These are phyloP conservation scores for Dichetophora obliterata DNA, from an alignment of 2,888 invertebrate genomes.

Conservation along the genomic window DNA sequence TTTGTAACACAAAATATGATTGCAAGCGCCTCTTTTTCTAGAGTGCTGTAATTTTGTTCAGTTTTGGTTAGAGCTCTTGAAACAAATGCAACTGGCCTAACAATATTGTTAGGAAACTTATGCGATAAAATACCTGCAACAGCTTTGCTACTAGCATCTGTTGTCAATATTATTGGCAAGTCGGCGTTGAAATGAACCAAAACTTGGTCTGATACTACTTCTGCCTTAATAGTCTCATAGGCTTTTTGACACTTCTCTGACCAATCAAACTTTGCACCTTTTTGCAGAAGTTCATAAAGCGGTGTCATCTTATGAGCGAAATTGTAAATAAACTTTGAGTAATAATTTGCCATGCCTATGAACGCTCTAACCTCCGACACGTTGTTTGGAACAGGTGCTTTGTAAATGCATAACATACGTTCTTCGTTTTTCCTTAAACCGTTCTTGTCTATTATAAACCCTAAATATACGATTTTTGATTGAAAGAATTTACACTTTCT, in stretches of 20 bases:
- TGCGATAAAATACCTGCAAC: constrained; percentile 47
- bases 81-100: constrained; percentile 46
- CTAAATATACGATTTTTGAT: constrained; percentile 40
- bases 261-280: constrained; percentile 53
- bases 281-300: constrained; percentile 44
- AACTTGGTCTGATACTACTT: constrained; percentile 34
- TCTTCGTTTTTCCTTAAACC: constrained; percentile 40
- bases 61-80: constrained; percentile 44
- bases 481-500: too few species aligned
- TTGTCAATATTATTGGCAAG: constrained; percentile 47
- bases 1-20: constrained; percentile 44
- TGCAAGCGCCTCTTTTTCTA: constrained; percentile 45
- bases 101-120: constrained; percentile 28
- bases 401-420: constrained; percentile 12
- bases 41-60: constrained; percentile 46
- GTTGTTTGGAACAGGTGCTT: constrained; percentile 40
- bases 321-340: constrained; percentile 45
- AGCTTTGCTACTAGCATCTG: constrained; percentile 50
- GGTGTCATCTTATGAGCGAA: constrained; percentile 41
- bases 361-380: constrained; percentile 34
- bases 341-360: constrained; percentile 37
- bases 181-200: constrained; percentile 50
- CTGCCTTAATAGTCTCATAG: constrained; percentile 55
- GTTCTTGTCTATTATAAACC: constrained; percentile 34
- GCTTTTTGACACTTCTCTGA: constrained; percentile 49